Conservation (phyloP, 2,888 invertebrate species). For the Pandemis heparana region DNA sequence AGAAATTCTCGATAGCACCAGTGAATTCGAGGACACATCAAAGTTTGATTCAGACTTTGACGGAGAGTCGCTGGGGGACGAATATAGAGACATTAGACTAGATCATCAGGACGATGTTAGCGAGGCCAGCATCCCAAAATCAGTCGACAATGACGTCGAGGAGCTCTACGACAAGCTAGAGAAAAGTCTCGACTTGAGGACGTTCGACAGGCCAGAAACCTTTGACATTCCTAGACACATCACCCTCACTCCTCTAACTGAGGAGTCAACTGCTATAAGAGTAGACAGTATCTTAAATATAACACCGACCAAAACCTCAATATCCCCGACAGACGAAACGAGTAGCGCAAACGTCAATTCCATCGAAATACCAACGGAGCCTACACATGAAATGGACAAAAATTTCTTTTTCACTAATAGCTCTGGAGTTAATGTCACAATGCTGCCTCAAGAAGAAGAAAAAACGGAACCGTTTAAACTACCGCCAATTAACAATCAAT, state of each 20-base stretch:
- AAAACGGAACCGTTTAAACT: slow-evolving; percentile 60
- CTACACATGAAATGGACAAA: slow-evolving; percentile 47
- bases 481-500: slow-evolving; percentile 66
- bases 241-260: slow-evolving; percentile 71
- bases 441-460: slow-evolving; percentile 52
- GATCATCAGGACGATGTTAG: slow-evolving; percentile 50
- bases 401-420: slow-evolving; percentile 61
- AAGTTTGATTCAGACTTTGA: slow-evolving; percentile 64
- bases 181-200: slow-evolving; percentile 56
- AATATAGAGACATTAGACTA: slow-evolving; percentile 44
- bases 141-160: slow-evolving; percentile 67
- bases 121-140: slow-evolving; percentile 62
- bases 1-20: slow-evolving; percentile 9
- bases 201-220: slow-evolving; percentile 50
- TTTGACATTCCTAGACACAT: slow-evolving; percentile 54
- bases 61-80: slow-evolving; percentile 69
- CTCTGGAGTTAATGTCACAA: slow-evolving; percentile 61
- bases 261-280: slow-evolving; percentile 65
- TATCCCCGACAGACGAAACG: neutral
- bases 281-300: slow-evolving; percentile 64
- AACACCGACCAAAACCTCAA: slow-evolving; percentile 48
- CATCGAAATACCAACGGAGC: slow-evolving; percentile 19
- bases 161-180: slow-evolving; percentile 69
- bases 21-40: slow-evolving; percentile 42
- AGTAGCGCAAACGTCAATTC: neutral